Conservation (phyloP, 1,140 invertebrate genomes). For the Neodiprion fabricii region DNA sequence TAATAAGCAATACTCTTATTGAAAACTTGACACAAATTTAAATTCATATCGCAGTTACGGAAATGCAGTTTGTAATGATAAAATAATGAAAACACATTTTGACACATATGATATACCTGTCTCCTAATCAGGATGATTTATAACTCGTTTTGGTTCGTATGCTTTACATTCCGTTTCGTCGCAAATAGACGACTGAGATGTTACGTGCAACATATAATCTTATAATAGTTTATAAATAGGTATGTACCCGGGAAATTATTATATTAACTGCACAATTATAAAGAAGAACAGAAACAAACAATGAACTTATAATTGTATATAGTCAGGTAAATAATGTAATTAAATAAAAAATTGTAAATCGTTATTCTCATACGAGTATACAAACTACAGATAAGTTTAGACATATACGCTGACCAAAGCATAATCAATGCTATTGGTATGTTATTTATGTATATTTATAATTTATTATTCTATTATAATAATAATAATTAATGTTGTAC, state of each 20-base stretch:
- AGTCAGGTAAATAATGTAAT: neutral
- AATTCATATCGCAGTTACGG: too few relatives aligned
- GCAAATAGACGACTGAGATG: neutral
- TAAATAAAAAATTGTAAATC: conserved; percentile 34
- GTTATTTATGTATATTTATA: conserved; percentile 46
- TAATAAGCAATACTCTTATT: too few relatives aligned
- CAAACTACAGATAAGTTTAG: conserved; percentile 60
- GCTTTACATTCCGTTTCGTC: neutral
- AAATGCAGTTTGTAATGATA: neutral
- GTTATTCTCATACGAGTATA: conserved; percentile 45
- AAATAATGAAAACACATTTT: neutral
- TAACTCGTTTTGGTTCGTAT: neutral
- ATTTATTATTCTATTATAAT: conserved; percentile 49
- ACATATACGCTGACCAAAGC: conserved; percentile 61
- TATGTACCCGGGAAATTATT: neutral
- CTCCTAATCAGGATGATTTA: neutral
- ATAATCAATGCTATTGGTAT: conserved; percentile 48
- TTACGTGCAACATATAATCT: neutral
- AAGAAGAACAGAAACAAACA: conserved; percentile 8
- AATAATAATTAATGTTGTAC: conserved; percentile 40
- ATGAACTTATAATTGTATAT: neutral
- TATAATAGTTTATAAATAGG: neutral
- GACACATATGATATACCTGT: neutral
- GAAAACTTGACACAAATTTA: too few relatives aligned
- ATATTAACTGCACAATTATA: conserved; percentile 3